Evolutionary conservation across 2,888 invertebrate species (phyloP).

Genomic region (Steinernema hermaphroditum): DNA sequence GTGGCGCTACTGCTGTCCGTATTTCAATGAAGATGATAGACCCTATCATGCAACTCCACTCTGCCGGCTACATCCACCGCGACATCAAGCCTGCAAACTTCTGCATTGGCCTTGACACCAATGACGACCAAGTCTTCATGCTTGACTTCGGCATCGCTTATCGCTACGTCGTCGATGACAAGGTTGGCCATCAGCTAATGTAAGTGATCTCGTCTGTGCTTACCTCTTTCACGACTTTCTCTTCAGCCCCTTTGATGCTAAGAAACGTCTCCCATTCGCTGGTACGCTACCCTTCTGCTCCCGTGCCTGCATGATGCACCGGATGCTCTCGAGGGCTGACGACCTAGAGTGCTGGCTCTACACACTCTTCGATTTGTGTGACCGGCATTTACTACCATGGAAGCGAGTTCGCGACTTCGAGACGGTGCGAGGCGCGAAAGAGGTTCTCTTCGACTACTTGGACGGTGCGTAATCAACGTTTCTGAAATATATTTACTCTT

Average conservation of each 20-base stretch:
- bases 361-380: constrained; percentile 4
- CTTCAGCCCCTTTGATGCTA: background rate
- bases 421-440: background rate
- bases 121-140: background rate
- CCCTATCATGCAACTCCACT: background rate
- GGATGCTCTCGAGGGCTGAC: background rate
- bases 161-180: too few relatives aligned
- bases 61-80: constrained; percentile 10
- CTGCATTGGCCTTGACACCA: background rate
- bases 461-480: too few relatives aligned
- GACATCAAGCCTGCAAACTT: constrained; percentile 23
- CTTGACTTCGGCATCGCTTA: background rate
- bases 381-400: background rate
- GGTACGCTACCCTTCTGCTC: background rate
- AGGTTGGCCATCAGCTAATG: too few relatives aligned
- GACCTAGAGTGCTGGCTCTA: constrained; percentile 26
- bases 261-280: background rate
- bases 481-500: too few relatives aligned
- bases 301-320: background rate
- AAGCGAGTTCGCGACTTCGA: background rate
- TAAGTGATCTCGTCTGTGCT: too few relatives aligned
- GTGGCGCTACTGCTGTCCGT: background rate
- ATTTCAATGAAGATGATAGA: background rate
- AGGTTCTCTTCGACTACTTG: background rate
- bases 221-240: too few relatives aligned